phyloP scores from a whole-genome alignment of 2,888 invertebrate genomes.

The Acronicta leporina region DNA sequence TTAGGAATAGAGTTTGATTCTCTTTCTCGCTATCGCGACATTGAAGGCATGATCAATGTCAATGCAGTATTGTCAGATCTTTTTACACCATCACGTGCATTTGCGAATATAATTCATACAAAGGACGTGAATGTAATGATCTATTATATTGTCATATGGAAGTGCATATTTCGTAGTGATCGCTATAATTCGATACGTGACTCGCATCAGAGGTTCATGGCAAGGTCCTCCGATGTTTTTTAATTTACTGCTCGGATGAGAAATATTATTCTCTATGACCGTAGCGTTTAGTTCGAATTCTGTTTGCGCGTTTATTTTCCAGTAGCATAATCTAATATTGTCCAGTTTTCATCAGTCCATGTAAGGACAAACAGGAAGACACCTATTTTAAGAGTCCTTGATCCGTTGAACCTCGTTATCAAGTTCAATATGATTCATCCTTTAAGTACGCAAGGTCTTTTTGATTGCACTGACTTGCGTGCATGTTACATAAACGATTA shows the following conservation, averaged over 20 bases:
- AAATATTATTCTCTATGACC: conserved; percentile 53
- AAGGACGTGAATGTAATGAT: conserved; percentile 51
- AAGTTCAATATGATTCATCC: conserved; percentile 68
- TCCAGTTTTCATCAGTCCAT: conserved; percentile 66
- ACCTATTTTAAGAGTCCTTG: conserved; percentile 74
- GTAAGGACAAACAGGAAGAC: conserved; percentile 83
- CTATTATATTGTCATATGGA: conserved; percentile 65
- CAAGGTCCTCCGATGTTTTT: conserved; percentile 63
- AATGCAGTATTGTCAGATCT: conserved; percentile 5
- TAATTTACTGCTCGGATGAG: conserved; percentile 27
- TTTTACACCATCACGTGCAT: conserved; percentile 26
- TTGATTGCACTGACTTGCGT: conserved; percentile 26
- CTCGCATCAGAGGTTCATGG: conserved; percentile 68
- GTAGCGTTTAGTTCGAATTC: conserved; percentile 56
- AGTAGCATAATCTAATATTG: conserved; percentile 52
- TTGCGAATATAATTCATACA: conserved; percentile 22
- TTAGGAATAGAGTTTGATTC: conserved; percentile 12
- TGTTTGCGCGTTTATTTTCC: conserved; percentile 31
- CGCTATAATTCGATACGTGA: conserved; percentile 79
- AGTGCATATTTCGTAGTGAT: conserved; percentile 73
- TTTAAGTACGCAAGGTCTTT: conserved; percentile 36
- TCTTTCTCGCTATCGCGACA: conserved; percentile 1
- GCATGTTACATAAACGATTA: conserved; percentile 30
- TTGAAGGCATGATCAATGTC: conserved; percentile 25
- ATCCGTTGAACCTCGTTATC: conserved; percentile 66